A percentile compares a stretch with the other conserved stretches of the same genome.
Conservation (phyloP, 64 coral and sea anemone genomes). For the Montipora efflorescens region DNA sequence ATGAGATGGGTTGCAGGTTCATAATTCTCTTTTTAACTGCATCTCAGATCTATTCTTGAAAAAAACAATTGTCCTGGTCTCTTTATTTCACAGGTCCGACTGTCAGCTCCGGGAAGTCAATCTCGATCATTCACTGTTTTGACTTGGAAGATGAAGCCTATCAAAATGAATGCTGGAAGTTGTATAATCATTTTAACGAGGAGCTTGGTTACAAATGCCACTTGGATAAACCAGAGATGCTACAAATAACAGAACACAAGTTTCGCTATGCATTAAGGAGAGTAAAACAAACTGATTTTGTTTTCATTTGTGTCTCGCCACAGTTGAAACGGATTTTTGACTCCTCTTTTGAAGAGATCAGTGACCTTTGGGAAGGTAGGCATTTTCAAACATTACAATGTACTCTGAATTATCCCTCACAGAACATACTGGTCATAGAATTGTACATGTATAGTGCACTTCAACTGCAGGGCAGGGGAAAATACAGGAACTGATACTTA, state of each 20-base stretch:
- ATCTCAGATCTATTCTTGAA: no score
- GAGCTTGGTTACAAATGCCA: slow-evolving; percentile 65
- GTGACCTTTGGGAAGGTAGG: slow-evolving; percentile 18
- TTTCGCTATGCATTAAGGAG: slow-evolving; percentile 51
- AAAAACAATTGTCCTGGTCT: no score
- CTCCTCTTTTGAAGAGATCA: slow-evolving; percentile 13
- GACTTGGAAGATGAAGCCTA: slow-evolving; percentile 6
- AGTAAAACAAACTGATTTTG: slow-evolving; percentile 22
- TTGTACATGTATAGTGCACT: no score
- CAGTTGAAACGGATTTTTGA: slow-evolving; percentile 60
- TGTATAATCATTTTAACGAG: slow-evolving; percentile 20
- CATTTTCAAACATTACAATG: neutral
- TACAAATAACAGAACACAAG: slow-evolving; percentile 21
- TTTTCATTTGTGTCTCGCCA: slow-evolving; percentile 69
- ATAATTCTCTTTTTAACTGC: no score
- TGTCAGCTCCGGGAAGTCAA: slow-evolving; percentile 19
- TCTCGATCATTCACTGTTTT: slow-evolving; percentile 41
- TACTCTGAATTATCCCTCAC: neutral
- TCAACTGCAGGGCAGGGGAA: no score
- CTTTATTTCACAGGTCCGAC: neutral
- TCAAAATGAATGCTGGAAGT: neutral
- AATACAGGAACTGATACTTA: no score
- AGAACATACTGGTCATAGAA: no score
- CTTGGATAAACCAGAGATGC: slow-evolving; percentile 20
- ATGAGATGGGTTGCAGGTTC: no score